phyloP scores from a whole-genome alignment of 53 echinoderm and acorn worm species.

The Echinarachnius parma region DNA sequence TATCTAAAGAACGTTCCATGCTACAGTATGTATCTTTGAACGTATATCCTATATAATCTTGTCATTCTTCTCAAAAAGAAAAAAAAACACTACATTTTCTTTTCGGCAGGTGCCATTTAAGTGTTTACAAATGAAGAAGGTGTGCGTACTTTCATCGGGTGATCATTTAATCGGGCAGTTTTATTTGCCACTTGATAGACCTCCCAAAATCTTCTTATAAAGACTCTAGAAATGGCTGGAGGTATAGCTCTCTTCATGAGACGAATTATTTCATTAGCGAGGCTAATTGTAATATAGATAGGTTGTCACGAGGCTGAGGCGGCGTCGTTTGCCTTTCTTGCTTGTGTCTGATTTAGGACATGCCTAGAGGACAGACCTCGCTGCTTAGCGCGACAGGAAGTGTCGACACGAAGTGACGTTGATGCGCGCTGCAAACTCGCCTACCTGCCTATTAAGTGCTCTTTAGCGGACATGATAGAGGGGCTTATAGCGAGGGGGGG shows the following conservation, averaged over 20 bases:
- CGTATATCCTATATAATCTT: no score
- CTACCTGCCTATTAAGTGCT: no score
- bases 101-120: no score
- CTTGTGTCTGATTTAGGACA: conserved; percentile 44
- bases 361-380: conserved; percentile 27
- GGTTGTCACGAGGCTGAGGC: conserved; percentile 33
- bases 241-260: conserved; percentile 15
- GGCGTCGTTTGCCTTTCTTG: conserved; percentile 17
- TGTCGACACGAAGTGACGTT: conserved; percentile 20
- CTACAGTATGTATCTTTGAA: no score
- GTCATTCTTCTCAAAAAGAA: no score
- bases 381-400: conserved; percentile 35
- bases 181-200: conserved; percentile 39
- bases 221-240: conserved; percentile 34
- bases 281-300: conserved; percentile 47
- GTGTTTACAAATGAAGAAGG: no score
- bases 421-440: not conserved
- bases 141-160: conserved; percentile 15
- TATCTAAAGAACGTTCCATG: no score
- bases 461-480: not conserved
- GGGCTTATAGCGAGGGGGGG: not conserved
- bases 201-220: no score
- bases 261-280: conserved; percentile 42
- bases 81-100: no score
- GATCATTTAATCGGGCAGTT: conserved; percentile 23